Conservation (phyloP, 35 echinoderm and acorn worm species). For the Eucidaris tribuloides region DNA sequence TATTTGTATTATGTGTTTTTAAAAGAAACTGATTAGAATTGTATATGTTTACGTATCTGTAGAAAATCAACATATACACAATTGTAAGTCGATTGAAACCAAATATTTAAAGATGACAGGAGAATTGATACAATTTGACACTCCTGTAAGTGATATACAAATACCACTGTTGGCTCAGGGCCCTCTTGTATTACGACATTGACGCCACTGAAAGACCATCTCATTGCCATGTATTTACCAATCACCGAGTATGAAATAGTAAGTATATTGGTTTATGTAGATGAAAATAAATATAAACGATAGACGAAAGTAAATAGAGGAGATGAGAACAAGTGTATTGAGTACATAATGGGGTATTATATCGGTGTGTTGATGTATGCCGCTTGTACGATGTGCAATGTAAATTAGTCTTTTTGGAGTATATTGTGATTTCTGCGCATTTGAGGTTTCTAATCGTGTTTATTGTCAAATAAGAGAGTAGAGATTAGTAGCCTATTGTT, state of each 20-base stretch:
- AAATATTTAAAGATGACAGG: slow-evolving; percentile 20
- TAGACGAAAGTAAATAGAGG: neutral
- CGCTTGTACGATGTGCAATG: too few species aligned
- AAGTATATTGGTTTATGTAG: slow-evolving; percentile 28
- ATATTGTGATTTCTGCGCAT: too few species aligned
- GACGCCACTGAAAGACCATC: neutral
- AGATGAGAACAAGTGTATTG: too few species aligned
- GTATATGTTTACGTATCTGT: neutral
- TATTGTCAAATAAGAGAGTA: too few species aligned
- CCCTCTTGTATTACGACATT: neutral
- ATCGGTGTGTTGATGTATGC: too few species aligned
- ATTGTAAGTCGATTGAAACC: neutral
- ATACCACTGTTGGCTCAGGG: slow-evolving; percentile 6
- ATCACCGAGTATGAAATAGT: slow-evolving; percentile 1
- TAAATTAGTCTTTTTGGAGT: too few species aligned
- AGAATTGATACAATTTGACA: slow-evolving; percentile 28
- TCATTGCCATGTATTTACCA: neutral
- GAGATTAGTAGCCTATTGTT: too few species aligned
- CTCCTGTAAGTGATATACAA: slow-evolving; percentile 12
- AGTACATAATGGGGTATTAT: too few species aligned
- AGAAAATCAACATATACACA: neutral
- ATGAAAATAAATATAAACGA: slow-evolving; percentile 24
- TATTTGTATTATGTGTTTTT: too few species aligned
- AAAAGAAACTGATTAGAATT: too few species aligned
- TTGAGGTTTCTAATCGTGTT: too few species aligned